Conservation (phyloP, 2,888 invertebrate species). For the Agrochola lota region DNA sequence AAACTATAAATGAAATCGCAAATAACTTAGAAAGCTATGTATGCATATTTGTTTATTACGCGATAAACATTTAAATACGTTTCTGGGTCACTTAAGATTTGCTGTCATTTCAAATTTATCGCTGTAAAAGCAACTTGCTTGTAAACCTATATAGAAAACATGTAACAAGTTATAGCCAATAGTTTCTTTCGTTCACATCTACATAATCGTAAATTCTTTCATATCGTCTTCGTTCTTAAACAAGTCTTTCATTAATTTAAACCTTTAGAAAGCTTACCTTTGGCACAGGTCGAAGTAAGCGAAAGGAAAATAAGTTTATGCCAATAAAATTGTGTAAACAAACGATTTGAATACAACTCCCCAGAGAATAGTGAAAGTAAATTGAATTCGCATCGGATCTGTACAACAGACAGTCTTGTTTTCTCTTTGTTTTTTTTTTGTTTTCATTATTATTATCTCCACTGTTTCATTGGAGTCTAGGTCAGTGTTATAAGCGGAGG, state of each 20-base stretch:
- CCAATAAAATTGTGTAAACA: constrained; percentile 71
- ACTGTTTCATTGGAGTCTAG: constrained; percentile 53
- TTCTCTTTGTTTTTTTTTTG: constrained; percentile 67
- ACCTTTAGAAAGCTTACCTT: constrained; percentile 65
- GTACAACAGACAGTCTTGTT: constrained; percentile 67
- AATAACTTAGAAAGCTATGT: constrained; percentile 40
- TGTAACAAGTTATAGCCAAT: constrained; percentile 25
- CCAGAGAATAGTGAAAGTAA: constrained; percentile 75
- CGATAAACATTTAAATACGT: constrained; percentile 37
- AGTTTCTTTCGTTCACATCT: constrained; percentile 30
- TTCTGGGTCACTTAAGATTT: constrained; percentile 3
- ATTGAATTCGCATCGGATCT: constrained; percentile 72
- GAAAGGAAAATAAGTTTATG: constrained; percentile 66
- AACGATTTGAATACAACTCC: constrained; percentile 71
- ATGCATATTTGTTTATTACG: constrained; percentile 33
- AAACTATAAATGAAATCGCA: constrained; percentile 34
- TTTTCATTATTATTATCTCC: constrained; percentile 26
- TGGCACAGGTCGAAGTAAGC: constrained; percentile 49
- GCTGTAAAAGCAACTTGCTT: constrained; percentile 13
- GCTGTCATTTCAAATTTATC: constrained; percentile 35
- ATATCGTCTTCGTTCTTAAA: constrained; percentile 42
- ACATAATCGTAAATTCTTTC: constrained; percentile 50
- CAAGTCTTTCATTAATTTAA: constrained; percentile 48
- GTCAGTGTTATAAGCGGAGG: constrained; percentile 53
- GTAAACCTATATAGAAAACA: constrained; percentile 22